Conservation (phyloP, 1,140 invertebrate genomes). For the Cherax quadricarinatus region DNA sequence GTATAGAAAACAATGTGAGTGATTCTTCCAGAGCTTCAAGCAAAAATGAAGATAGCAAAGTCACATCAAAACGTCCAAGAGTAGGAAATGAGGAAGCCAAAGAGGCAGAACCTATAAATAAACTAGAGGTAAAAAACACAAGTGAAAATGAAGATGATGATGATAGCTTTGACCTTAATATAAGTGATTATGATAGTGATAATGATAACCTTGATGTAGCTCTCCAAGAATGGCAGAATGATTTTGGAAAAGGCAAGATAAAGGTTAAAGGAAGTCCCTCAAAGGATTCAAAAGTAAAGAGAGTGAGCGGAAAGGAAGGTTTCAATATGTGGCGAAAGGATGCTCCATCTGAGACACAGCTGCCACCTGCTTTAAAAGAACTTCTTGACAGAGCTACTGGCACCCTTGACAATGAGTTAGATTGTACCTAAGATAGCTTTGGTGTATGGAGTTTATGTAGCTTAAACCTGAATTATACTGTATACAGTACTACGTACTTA, state of each 20-base stretch:
- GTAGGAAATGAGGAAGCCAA: not conserved
- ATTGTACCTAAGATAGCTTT: not conserved
- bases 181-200: constrained; percentile 62
- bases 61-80: not conserved
- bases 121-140: not conserved
- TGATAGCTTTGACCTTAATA: constrained; percentile 49
- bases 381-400: constrained; percentile 20
- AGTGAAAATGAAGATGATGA: constrained; percentile 21
- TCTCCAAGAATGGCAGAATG: constrained; percentile 51
- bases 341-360: not conserved
- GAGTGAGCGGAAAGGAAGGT: constrained; percentile 18
- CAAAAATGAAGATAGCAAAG: not conserved
- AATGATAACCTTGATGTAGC: constrained; percentile 54
- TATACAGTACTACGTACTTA: too few relatives aligned
- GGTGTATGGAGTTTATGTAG: not conserved
- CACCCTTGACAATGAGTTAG: not conserved
- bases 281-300: not conserved
- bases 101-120: not conserved
- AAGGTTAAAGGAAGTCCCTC: not conserved
- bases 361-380: constrained; percentile 32
- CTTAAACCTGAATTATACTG: too few relatives aligned
- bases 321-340: constrained; percentile 42
- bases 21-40: not conserved
- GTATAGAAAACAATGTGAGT: not conserved
- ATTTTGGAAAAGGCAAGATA: constrained; percentile 29